These are phyloP conservation scores for Cerastis leucographa DNA, from an alignment of 2,888 invertebrate genomes.

Conservation along the genomic window DNA sequence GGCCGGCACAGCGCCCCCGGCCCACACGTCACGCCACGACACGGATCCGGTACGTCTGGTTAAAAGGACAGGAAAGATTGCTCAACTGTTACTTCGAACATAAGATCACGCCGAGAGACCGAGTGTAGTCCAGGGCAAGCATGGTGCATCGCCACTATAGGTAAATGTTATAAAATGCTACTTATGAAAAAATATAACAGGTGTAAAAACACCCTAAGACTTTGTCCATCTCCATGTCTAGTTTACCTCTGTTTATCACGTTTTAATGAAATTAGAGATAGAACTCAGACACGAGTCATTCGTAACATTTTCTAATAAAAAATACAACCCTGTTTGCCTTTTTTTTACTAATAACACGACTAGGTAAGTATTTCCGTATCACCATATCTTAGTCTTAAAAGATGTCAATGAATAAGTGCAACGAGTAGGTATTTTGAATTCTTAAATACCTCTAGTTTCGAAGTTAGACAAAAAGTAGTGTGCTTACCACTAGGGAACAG, in stretches of 20 bases:
- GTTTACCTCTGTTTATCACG: no score
- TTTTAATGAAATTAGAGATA: no score
- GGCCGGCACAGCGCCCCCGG: conserved; percentile 94
- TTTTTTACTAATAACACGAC: not conserved
- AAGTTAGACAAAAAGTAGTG: not conserved
- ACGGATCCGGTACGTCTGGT: conserved; percentile 92
- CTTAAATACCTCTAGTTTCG: not conserved
- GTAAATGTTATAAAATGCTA: not conserved
- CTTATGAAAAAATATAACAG: not conserved
- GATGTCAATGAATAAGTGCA: not conserved
- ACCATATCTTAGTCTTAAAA: not conserved
- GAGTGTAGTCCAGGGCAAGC: not conserved
- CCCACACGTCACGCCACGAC: conserved; percentile 94
- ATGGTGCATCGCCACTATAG: not conserved
- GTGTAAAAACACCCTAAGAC: not conserved
- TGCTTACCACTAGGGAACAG: conserved; percentile 89
- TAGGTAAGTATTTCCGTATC: not conserved
- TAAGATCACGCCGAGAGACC: not conserved
- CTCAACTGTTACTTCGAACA: not conserved
- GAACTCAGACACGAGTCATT: not conserved
- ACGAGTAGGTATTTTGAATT: not conserved
- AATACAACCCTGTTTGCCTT: not conserved
- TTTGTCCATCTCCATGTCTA: no score
- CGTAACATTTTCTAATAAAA: not conserved
- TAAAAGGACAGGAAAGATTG: not conserved